These are phyloP conservation scores for Ptilonorhynchus violaceus DNA, from an alignment of 2,113 vertebrate species.

Conservation along the genomic window DNA sequence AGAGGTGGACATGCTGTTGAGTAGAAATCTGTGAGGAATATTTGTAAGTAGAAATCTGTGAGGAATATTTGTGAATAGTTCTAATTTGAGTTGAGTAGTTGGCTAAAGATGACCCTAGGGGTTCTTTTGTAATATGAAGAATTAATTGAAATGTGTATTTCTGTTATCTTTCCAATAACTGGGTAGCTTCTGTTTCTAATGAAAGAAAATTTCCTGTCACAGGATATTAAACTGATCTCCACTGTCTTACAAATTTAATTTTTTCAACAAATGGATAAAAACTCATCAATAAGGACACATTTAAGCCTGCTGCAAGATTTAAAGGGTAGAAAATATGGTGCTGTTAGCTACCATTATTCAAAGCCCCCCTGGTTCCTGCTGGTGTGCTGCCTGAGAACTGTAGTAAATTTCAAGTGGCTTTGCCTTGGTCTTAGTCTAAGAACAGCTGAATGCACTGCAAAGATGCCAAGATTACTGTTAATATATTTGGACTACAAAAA, in stretches of 20 bases:
- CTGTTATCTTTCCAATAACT: slow-evolving; percentile 38
- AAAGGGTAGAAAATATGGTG: not conserved
- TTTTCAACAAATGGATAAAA: not conserved
- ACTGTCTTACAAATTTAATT: not conserved
- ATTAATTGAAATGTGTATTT: slow-evolving; percentile 57
- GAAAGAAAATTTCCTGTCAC: slow-evolving; percentile 24
- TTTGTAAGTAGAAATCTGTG: not conserved
- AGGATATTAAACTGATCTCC: slow-evolving; percentile 29
- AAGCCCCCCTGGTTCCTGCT: not conserved
- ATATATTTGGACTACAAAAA: not conserved
- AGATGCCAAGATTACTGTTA: not conserved
- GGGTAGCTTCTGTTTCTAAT: not conserved
- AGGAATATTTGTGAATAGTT: not conserved
- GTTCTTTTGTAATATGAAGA: slow-evolving; percentile 9
- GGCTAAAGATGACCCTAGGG: not conserved
- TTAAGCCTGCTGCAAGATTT: not conserved
- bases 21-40: not conserved
- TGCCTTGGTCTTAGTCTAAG: not conserved
- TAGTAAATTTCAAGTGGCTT: not conserved
- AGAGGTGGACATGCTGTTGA: not conserved
- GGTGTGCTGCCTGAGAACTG: not conserved
- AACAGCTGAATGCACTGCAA: not conserved
- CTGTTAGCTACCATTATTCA: not conserved
- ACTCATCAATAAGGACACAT: not conserved
- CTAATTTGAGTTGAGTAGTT: slow-evolving; percentile 5